Percentiles rank a stretch among this genome's conserved stretches.
Evolutionary conservation across 2,113 vertebrate species (phyloP).

Genomic region (Elephas maximus): DNA sequence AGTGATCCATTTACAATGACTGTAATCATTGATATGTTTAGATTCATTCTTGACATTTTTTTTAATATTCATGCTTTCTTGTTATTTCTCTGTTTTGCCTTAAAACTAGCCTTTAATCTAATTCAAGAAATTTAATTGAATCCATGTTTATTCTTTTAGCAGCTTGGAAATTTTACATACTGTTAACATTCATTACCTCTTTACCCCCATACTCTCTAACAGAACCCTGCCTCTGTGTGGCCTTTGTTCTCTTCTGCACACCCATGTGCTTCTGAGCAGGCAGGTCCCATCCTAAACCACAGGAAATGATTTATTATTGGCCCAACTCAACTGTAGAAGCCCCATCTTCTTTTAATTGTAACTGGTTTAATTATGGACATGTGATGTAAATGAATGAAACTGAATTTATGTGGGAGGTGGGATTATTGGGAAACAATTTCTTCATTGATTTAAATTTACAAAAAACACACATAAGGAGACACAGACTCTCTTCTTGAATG

Average conservation of each 20-base stretch:
- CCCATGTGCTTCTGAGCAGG: not conserved
- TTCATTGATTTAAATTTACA: not conserved
- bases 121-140: not conserved
- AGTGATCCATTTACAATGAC: conserved; percentile 20
- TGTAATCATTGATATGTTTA: not conserved
- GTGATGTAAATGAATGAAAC: not conserved
- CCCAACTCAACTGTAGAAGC: not conserved
- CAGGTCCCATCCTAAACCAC: not conserved
- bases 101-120: not conserved
- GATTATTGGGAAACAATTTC: not conserved
- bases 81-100: not conserved
- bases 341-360: not conserved
- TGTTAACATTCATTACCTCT: not conserved
- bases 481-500: not conserved
- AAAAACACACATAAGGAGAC: not conserved
- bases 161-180: not conserved
- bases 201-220: not conserved
- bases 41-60: not conserved
- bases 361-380: not conserved
- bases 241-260: not conserved
- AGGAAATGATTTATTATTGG: not conserved
- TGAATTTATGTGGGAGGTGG: not conserved
- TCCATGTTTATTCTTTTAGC: not conserved
- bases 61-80: not conserved
- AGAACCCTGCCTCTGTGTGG: not conserved